Conservation (phyloP, 2,113 vertebrate genomes). For the Neodon shergylaensis region DNA sequence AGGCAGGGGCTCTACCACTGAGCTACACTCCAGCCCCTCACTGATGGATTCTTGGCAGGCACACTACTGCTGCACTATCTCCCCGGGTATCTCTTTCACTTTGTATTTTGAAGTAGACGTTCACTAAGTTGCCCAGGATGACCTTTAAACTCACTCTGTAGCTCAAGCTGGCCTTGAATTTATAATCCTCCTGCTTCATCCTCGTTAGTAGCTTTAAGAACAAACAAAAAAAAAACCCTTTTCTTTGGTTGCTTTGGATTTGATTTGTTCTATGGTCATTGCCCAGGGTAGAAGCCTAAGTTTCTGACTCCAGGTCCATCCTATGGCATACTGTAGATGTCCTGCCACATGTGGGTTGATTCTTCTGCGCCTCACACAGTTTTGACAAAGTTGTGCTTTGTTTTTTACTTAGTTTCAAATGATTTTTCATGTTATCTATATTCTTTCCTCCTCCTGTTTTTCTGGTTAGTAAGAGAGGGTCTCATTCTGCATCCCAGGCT, state of each 20-base stretch:
- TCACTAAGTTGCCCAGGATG: background rate
- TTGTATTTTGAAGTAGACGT: background rate
- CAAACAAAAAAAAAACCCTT: background rate
- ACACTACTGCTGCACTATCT: background rate
- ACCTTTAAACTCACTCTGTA: background rate
- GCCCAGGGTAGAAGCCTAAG: background rate
- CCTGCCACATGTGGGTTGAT: background rate
- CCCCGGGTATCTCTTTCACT: background rate
- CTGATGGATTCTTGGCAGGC: background rate
- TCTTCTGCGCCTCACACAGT: background rate
- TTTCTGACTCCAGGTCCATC: background rate
- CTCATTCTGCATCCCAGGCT: background rate
- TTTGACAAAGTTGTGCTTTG: background rate
- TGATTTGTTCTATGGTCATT: background rate
- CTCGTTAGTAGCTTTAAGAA: background rate
- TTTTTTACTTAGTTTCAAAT: background rate
- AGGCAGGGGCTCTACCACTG: background rate
- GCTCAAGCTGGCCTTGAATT: background rate
- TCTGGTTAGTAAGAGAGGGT: background rate
- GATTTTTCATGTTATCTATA: background rate
- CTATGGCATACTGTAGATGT: background rate
- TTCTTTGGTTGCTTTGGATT: background rate
- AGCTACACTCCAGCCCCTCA: background rate
- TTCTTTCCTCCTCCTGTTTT: background rate
- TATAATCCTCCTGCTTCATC: background rate